Base-by-base conservation (phyloP, 2,113 vertebrate species). In the Vulpes lagopus region DNA sequence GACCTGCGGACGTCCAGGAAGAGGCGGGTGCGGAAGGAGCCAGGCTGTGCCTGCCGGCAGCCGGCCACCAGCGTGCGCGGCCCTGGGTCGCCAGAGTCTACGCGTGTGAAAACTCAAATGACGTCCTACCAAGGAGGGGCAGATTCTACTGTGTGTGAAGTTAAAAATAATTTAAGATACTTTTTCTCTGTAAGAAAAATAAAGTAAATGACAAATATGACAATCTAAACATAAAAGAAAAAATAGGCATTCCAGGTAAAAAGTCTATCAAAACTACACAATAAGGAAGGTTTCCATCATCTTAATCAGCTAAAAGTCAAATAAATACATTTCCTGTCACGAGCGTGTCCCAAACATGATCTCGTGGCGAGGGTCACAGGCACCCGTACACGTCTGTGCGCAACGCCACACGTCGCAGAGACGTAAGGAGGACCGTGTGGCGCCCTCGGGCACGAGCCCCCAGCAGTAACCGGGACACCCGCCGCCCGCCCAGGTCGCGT, bases 1-100 rank as follows among this genome's bases (percentile, higher is more conserved):
- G 1, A 17, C 6, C 9, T 6, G 20, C 0, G 9, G 27, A 23
- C 60, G 10, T 3, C 2, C 0, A 11, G 32, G 30, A 35, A 5
- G 53, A 16, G 30, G 62, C 27, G 27, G 10, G 19, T 6, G 4
- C 6, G 27, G 16, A 11, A 27, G 6, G 11, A 12, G 55, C 22
- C 10, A 8, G 80, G 16, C 69, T 2, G 20, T 4, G 57, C 55
- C 19, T 60, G 38, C 2, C 6, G 0, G 35, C 65, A 14, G 16
- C 43, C 43, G 43, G 43, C 7, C 43, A 43, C 43, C 7, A 43
- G 1, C 43, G 1, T 7, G 7, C 7, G 7, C 6, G 1, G 43
- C 43, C 43, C 43, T 43, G 43, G 15, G 38, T 43, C 73, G 14
- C 23, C 3, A 73, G 51, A 57, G 32, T 35, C 20, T 35, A 10